A percentile compares a stretch with the other conserved stretches of the same genome.
Conservation (phyloP, 2,113 vertebrate genomes). For the Phylloscopus trochiloides region DNA sequence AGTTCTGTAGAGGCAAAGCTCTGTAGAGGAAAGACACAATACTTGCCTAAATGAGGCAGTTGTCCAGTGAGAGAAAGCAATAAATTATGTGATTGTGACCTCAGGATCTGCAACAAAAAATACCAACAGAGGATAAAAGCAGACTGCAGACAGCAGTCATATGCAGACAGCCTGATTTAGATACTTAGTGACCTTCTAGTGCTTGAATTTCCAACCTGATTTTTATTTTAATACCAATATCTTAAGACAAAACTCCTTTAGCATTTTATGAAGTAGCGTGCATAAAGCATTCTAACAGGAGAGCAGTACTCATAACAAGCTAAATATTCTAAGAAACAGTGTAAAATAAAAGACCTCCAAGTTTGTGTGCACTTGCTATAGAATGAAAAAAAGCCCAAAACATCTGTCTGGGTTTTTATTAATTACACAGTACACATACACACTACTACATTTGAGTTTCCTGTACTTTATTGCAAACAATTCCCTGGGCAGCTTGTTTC, state of each 20-base stretch:
- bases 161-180: neutral
- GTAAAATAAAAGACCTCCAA: neutral
- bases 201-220: neutral
- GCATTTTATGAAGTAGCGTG: neutral
- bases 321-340: neutral
- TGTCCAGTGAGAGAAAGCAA: neutral
- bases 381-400: neutral
- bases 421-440: no score
- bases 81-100: neutral
- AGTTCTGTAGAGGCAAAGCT: neutral
- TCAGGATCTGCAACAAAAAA: neutral
- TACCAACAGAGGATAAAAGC: neutral
- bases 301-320: neutral
- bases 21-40: neutral
- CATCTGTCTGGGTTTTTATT: neutral
- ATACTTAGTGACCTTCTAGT: neutral
- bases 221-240: neutral
- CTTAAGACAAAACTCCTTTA: neutral
- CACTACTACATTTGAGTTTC: neutral
- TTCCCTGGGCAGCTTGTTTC: neutral
- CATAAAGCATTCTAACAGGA: neutral
- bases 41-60: neutral
- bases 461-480: neutral
- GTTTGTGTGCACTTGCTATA: neutral
- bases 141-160: neutral